Evolutionary conservation across 2,113 vertebrate species (phyloP).

Genomic region (Phylloscopus trochiloides): DNA sequence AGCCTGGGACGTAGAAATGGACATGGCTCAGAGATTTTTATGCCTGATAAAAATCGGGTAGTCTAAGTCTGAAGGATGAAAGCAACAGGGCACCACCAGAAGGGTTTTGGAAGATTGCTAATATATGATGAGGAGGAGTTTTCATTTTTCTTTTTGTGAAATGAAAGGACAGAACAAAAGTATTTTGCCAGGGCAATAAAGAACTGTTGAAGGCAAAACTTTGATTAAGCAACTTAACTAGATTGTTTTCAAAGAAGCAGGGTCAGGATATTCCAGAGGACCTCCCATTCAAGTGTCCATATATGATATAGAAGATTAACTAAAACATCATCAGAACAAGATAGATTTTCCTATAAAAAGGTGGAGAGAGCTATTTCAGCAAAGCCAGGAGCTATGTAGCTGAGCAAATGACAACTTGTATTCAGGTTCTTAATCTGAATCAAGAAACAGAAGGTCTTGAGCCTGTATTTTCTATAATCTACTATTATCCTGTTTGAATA

Average conservation of each 20-base stretch:
- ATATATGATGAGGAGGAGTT: neutral
- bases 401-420: neutral
- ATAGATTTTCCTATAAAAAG: neutral
- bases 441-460: neutral
- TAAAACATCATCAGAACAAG: neutral
- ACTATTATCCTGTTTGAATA: neutral
- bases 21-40: neutral
- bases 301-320: neutral
- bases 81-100: neutral
- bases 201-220: neutral
- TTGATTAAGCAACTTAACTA: neutral
- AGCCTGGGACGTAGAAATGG: neutral
- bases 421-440: neutral
- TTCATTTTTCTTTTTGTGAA: neutral
- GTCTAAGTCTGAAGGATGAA: neutral
- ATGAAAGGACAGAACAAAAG: neutral
- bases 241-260: neutral
- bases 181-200: neutral
- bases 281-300: neutral
- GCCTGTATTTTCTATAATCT: neutral
- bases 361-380: neutral
- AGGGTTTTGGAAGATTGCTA: neutral
- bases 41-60: neutral
- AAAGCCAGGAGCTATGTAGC: neutral
- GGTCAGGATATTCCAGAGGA: neutral